Base-by-base conservation (phyloP, 1,140 invertebrate genomes). In the Pachypsylla venusta region DNA sequence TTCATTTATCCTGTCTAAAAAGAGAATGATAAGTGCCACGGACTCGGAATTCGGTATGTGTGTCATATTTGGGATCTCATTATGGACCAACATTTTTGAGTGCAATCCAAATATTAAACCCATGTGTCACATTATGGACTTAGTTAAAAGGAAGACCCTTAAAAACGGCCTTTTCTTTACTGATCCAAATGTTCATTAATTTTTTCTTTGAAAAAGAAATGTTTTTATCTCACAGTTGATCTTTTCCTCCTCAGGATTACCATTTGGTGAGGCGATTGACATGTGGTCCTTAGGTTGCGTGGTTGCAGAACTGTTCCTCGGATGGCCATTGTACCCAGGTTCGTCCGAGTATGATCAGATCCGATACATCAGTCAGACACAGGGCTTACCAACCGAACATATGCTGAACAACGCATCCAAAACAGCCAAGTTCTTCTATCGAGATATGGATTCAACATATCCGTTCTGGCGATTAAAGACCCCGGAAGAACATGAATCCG, bases 271-370 rank as follows among this genome's bases (percentile, higher is more conserved):
- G 75, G 93, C 95, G 2, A 99, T 99, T 66, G 97, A 99, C 74
- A 99, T 99, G 95, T 99, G 97, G 97, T 98, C 95, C 0, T 77
- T 99, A 58, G 97, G 97, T 22, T 99, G 97, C 76, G 97, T 99
- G 57, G 96, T 99, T 20, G 97, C 97, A 1, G 97, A 99, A 73
- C 77, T 99, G 54, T 99, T 99, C 75, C 79, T 99, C 16, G 97
- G 97, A 60, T 99, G 97, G 97, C 97, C 97, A 16, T 77, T 99
- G 1, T 99, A 99, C 76, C 97, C 97, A 0, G 97, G 97, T 54
- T 96, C 93, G 25, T 98, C 95, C 1, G 97, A 99, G 75, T 99
- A 98, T 74, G 97, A 99, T 76, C 97, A 99, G 75, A 99, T 99
- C 67, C 80, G 97, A 35, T 90, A 91, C 76, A 81, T 81, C 69